These are phyloP conservation scores for Cephus sareptanus DNA, from an alignment of 2,888 invertebrate genomes.

Conservation along the genomic window DNA sequence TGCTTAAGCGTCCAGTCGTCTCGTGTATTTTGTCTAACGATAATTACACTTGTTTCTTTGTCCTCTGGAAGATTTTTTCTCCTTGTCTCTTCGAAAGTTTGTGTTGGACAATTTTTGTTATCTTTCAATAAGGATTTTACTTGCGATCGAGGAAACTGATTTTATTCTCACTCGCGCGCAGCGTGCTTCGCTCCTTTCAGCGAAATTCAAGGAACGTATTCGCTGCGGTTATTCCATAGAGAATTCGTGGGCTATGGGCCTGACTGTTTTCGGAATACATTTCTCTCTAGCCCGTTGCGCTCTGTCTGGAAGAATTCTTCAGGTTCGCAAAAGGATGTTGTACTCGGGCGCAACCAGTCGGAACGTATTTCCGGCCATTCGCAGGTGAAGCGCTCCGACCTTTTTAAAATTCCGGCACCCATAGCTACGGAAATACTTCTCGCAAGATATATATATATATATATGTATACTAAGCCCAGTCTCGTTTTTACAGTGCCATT, in stretches of 20 bases:
- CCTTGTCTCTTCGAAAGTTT: not conserved
- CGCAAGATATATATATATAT: not conserved
- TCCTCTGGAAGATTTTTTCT: not conserved
- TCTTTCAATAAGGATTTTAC: not conserved
- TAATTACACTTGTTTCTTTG: not conserved
- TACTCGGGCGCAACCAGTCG: not conserved
- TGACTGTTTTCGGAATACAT: not conserved
- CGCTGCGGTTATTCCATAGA: too few species aligned
- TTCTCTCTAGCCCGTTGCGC: not conserved
- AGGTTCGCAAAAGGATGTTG: constrained; percentile 3
- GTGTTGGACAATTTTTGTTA: not conserved
- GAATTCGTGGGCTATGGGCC: not conserved
- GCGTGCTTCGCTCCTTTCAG: not conserved
- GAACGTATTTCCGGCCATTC: constrained; percentile 2
- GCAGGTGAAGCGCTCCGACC: not conserved
- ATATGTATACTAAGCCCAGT: not conserved
- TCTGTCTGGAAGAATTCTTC: not conserved
- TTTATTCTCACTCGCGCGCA: too few species aligned
- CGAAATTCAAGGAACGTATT: not conserved
- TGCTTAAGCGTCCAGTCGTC: not conserved
- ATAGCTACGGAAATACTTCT: not conserved
- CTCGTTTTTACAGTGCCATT: not conserved
- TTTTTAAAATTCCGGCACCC: not conserved
- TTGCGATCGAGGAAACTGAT: not conserved
- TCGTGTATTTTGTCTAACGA: not conserved